Percentiles rank a stretch among this genome's conserved stretches.
Evolutionary conservation across 2,888 invertebrate genomes (phyloP).

Genomic region (Tanypteryx hageni): DNA sequence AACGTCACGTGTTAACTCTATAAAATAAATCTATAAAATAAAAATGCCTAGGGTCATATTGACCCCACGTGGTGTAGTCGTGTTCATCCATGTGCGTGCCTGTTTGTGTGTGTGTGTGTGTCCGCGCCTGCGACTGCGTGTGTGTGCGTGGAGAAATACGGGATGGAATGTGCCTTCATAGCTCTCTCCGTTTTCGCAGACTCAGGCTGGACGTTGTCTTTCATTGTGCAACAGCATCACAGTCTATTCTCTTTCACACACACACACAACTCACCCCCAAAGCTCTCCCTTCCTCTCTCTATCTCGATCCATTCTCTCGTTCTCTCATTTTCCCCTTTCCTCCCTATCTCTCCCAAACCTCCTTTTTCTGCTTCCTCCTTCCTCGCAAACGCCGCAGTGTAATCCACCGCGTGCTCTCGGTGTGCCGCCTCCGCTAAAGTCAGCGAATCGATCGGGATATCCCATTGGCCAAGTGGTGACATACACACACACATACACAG

Average conservation of each 20-base stretch:
- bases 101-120: background rate
- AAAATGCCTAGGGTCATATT: no score
- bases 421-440: no score
- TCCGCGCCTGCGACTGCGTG: background rate
- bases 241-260: background rate
- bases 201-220: slow-evolving; percentile 50
- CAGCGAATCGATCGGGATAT: background rate
- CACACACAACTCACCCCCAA: background rate
- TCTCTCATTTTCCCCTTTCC: no score
- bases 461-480: slow-evolving; percentile 5
- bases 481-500: background rate
- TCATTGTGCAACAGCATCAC: slow-evolving; percentile 50
- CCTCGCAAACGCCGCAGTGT: background rate
- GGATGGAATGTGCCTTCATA: background rate
- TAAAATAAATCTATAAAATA: no score
- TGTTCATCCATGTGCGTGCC: background rate
- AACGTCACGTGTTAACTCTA: no score
- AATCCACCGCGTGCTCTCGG: background rate
- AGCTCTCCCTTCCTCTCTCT: background rate
- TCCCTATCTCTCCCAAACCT: background rate
- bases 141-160: background rate
- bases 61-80: no score
- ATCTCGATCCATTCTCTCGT: background rate
- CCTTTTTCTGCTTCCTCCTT: background rate
- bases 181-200: slow-evolving; percentile 19